phyloP scores from a whole-genome alignment of 1,140 invertebrate species.

The Coptotermes formosanus region DNA sequence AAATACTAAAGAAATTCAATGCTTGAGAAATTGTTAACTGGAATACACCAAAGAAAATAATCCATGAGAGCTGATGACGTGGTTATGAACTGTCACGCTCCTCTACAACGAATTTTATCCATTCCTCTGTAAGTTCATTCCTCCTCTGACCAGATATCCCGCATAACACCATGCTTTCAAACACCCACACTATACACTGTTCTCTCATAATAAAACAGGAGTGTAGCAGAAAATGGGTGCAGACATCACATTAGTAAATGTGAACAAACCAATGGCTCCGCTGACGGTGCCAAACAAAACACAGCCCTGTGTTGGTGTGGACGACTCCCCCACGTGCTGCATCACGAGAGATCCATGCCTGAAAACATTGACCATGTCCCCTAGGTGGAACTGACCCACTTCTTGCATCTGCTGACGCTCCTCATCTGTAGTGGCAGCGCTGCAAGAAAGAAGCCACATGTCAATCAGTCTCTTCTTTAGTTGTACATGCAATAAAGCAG shows the following conservation, averaged over 20 bases:
- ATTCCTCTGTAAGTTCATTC: too few relatives aligned
- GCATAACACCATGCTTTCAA: too few relatives aligned
- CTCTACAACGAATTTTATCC: too few relatives aligned
- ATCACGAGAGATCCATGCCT: conserved; percentile 92
- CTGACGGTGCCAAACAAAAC: conserved; percentile 87
- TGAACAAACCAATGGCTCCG: conserved; percentile 76
- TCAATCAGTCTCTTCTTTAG: too few relatives aligned
- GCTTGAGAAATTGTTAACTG: too few relatives aligned
- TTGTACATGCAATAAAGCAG: too few relatives aligned
- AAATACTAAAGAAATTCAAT: too few relatives aligned
- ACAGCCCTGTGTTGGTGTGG: conserved; percentile 78
- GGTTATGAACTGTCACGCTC: too few relatives aligned
- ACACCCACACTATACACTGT: too few relatives aligned
- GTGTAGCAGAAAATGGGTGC: conserved; percentile 13
- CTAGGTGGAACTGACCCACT: conserved; percentile 91
- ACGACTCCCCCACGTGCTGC: conserved; percentile 86
- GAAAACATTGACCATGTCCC: conserved; percentile 97
- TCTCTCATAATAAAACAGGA: background rate
- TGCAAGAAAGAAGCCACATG: conserved; percentile 45
- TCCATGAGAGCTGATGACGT: too few relatives aligned
- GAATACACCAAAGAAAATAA: too few relatives aligned
- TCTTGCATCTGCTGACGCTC: conserved; percentile 93
- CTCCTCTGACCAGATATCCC: too few relatives aligned
- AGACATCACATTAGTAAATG: background rate
- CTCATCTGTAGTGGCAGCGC: conserved; percentile 94